A percentile compares a stretch with the other conserved stretches of the same genome.
These are phyloP conservation scores for Coreoperca whiteheadi DNA, from an alignment of 2,113 vertebrate genomes.

Conservation along the genomic window DNA sequence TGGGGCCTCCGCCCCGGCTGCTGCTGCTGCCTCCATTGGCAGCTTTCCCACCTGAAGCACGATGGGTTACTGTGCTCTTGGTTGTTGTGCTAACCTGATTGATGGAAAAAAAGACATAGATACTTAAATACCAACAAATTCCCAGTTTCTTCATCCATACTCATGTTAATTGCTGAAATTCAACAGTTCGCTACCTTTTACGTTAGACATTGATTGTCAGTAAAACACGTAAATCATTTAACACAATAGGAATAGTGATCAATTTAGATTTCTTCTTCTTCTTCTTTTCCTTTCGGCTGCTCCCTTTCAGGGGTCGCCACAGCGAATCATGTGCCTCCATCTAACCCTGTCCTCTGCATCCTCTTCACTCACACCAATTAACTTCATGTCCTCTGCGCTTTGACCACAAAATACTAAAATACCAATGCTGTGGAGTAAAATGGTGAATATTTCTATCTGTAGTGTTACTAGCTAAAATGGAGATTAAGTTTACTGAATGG, in stretches of 20 bases:
- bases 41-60: conserved; percentile 77
- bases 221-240: background rate
- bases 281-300: too few species aligned
- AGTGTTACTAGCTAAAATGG: background rate
- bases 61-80: conserved; percentile 80
- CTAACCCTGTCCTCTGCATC: too few species aligned
- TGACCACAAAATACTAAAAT: too few species aligned
- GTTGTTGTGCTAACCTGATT: conserved; percentile 86
- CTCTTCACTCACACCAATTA: too few species aligned
- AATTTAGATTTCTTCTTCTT: background rate
- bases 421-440: background rate
- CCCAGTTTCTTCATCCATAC: background rate
- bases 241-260: background rate
- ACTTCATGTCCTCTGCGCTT: too few species aligned
- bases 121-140: background rate
- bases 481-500: background rate
- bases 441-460: background rate
- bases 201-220: background rate
- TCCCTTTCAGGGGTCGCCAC: too few species aligned
- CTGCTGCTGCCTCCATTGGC: conserved; percentile 76
- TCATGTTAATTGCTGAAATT: background rate
- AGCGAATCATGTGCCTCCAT: too few species aligned
- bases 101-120: background rate
- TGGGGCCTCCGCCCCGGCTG: conserved; percentile 72
- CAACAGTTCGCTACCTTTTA: background rate